A percentile compares a stretch with the other conserved stretches of the same genome.
Evolutionary conservation across 2,888 invertebrate species (phyloP).

Genomic region (Peribatodes rhomboidaria): DNA sequence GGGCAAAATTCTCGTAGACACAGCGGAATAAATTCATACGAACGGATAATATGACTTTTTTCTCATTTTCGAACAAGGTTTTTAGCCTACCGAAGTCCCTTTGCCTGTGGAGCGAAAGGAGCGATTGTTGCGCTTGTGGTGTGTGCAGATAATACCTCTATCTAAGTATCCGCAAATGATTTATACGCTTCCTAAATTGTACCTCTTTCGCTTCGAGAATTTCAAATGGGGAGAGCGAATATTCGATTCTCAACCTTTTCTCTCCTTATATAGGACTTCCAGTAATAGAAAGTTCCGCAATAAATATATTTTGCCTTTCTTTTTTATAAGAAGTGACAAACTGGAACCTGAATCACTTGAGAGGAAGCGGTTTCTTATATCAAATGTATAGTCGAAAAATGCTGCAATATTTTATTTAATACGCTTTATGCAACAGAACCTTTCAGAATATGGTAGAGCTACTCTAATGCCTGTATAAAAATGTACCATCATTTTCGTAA

Average conservation of each 20-base stretch:
- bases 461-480: conserved; percentile 16
- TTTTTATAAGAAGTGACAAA: conserved; percentile 40
- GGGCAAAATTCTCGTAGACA: conserved; percentile 68
- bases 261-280: conserved; percentile 39
- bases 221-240: conserved; percentile 49
- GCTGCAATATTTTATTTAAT: conserved; percentile 31
- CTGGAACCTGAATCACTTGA: conserved; percentile 40
- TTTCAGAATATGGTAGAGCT: conserved; percentile 15
- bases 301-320: conserved; percentile 30
- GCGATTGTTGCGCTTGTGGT: conserved; percentile 57
- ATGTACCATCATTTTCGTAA: neutral
- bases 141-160: conserved; percentile 58
- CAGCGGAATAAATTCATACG: conserved; percentile 73
- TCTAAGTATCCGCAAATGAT: conserved; percentile 59
- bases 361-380: conserved; percentile 34
- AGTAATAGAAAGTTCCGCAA: conserved; percentile 27
- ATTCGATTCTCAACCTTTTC: conserved; percentile 53
- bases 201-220: conserved; percentile 54
- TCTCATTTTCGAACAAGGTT: conserved; percentile 61
- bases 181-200: conserved; percentile 54
- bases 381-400: conserved; percentile 35
- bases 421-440: conserved; percentile 21
- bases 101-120: conserved; percentile 54
- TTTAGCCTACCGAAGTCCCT: conserved; percentile 56
- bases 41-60: conserved; percentile 60